phyloP scores from a whole-genome alignment of 2,113 vertebrate genomes.

The Corvus hawaiiensis region DNA sequence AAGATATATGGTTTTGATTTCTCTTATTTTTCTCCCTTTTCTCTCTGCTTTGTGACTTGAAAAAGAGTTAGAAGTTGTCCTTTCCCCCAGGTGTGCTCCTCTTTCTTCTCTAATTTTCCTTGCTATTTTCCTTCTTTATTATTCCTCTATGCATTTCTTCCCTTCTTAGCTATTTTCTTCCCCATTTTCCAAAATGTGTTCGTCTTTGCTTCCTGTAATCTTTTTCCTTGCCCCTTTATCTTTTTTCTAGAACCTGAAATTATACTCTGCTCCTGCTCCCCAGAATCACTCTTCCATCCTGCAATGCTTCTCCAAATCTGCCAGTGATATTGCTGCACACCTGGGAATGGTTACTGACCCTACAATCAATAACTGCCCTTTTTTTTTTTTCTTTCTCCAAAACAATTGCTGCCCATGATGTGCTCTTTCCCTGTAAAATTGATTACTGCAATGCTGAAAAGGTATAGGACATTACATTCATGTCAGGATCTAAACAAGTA shows the following conservation, averaged over 20 bases:
- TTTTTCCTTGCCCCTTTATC: background rate
- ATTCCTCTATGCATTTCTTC: background rate
- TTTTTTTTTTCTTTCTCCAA: background rate
- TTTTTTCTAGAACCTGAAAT: background rate
- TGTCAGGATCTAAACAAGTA: background rate
- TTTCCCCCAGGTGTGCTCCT: background rate
- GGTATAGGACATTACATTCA: background rate
- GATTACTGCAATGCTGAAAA: background rate
- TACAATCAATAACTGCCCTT: background rate
- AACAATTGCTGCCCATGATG: background rate
- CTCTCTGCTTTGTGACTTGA: background rate
- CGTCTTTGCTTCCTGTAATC: background rate
- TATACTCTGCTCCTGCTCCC: background rate
- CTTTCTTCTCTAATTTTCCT: background rate
- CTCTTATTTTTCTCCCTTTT: background rate
- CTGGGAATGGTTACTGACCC: background rate
- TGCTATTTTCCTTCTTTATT: background rate
- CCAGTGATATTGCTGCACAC: background rate
- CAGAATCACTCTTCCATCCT: background rate
- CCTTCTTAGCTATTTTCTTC: background rate
- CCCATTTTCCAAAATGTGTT: background rate
- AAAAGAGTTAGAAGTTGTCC: background rate
- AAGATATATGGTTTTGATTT: background rate
- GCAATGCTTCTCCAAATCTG: background rate
- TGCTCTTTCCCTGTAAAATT: background rate